phyloP scores from a whole-genome alignment of 2,113 vertebrate species.

The Mirounga angustirostris region DNA sequence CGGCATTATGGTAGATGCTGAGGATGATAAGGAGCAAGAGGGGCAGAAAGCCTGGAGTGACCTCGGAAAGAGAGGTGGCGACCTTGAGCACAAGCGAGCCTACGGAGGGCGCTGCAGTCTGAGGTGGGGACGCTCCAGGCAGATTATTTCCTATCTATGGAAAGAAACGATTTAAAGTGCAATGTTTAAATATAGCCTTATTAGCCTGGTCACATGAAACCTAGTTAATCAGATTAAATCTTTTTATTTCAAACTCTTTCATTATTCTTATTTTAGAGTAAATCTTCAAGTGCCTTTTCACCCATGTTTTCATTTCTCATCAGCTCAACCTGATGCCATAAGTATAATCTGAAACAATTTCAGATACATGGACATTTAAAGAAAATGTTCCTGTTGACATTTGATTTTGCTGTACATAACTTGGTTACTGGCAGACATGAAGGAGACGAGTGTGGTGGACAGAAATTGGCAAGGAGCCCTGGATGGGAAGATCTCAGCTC shows the following conservation, averaged over 20 bases:
- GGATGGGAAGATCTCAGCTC: background rate
- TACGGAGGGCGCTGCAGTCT: no score
- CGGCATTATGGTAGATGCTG: background rate
- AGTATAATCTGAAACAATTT: background rate
- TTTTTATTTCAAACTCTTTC: slow-evolving; percentile 45
- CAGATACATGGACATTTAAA: background rate
- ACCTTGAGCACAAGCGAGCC: background rate
- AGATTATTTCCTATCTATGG: background rate
- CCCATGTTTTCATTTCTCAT: slow-evolving; percentile 44
- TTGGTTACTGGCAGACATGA: background rate
- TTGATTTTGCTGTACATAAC: background rate
- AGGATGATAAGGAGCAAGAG: background rate
- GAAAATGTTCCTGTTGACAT: background rate
- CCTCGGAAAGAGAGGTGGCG: background rate
- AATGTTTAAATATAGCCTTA: background rate
- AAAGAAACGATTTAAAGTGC: background rate
- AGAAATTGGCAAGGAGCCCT: background rate
- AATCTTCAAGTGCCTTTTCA: slow-evolving; percentile 22
- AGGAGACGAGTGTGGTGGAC: rapidly evolving
- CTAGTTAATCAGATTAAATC: slow-evolving; percentile 7
- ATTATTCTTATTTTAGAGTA: slow-evolving; percentile 16
- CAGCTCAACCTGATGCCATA: background rate
- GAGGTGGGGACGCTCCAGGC: background rate
- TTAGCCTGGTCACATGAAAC: background rate
- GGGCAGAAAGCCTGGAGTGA: rapidly evolving